Conservation (phyloP, 1,140 invertebrate species). For the Bacillus rossius region DNA sequence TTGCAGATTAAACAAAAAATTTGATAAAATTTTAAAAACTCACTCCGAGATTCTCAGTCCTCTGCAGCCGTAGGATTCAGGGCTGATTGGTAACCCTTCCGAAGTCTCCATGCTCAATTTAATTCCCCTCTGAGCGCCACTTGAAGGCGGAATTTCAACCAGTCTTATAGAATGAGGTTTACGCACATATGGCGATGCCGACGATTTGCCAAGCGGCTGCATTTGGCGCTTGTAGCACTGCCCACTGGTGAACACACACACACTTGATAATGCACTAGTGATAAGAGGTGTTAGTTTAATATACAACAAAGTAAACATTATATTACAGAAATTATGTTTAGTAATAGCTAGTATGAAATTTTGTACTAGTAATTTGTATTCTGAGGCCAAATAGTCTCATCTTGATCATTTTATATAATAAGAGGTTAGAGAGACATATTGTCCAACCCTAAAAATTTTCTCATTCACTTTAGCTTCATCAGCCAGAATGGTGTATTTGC, state of each 20-base stretch:
- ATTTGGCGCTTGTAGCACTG: conserved; percentile 58
- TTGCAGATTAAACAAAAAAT: too few relatives aligned
- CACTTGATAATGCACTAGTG: background rate
- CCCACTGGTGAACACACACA: conserved; percentile 43
- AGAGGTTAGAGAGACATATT: too few relatives aligned
- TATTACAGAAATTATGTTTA: too few relatives aligned
- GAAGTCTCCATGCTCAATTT: conserved; percentile 52
- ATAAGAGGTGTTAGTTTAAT: background rate
- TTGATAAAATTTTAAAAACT: conserved; percentile 39
- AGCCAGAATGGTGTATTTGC: too few relatives aligned
- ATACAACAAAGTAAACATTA: background rate
- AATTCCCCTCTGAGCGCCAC: conserved; percentile 48
- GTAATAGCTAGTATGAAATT: too few relatives aligned
- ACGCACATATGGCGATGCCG: conserved; percentile 46
- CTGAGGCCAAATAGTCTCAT: too few relatives aligned
- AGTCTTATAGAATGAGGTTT: conserved; percentile 73
- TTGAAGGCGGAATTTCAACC: conserved; percentile 62
- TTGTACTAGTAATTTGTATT: too few relatives aligned
- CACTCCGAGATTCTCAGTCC: conserved; percentile 56
- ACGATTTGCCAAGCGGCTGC: conserved; percentile 53
- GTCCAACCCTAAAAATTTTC: too few relatives aligned
- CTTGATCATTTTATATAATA: too few relatives aligned
- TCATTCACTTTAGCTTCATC: too few relatives aligned
- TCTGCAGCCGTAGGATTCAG: conserved; percentile 28
- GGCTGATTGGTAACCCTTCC: conserved; percentile 21